A percentile compares a stretch with the other conserved stretches of the same genome.
Conservation (phyloP, 2,113 vertebrate species). For the Todiramphus chloris region DNA sequence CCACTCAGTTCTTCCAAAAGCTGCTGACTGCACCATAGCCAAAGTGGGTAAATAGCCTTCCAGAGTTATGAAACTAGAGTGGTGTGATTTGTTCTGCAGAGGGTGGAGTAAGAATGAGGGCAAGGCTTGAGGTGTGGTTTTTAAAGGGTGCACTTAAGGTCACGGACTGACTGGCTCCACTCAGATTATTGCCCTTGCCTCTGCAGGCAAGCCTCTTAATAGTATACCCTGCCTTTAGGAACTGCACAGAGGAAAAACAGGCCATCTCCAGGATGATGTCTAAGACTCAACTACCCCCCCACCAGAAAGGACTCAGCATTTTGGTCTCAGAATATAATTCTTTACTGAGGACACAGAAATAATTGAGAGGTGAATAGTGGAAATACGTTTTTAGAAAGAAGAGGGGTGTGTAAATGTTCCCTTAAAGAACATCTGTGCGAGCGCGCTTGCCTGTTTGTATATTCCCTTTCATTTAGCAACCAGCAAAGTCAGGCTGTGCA, state of each 20-base stretch:
- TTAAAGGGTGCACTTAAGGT: slow-evolving; percentile 60
- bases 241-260: neutral
- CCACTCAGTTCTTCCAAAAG: neutral
- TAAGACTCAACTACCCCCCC: neutral
- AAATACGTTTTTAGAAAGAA: neutral
- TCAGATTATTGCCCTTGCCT: slow-evolving; percentile 57
- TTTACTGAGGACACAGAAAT: neutral
- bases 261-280: neutral
- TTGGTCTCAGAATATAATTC: neutral
- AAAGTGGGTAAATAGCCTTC: neutral
- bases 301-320: neutral
- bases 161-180: slow-evolving; percentile 61
- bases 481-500: neutral
- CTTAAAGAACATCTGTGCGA: neutral
- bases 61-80: slow-evolving; percentile 20
- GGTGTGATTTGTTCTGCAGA: slow-evolving; percentile 48
- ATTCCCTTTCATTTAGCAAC: slow-evolving; percentile 2
- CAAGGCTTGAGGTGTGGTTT: slow-evolving; percentile 63
- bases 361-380: neutral
- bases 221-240: neutral
- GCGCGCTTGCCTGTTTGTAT: neutral
- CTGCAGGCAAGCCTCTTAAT: slow-evolving; percentile 57
- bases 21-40: neutral
- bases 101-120: slow-evolving; percentile 58
- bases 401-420: neutral